Evolutionary conservation across 2,888 invertebrate genomes (phyloP).

Genomic region (Diaprepes abbreviatus): DNA sequence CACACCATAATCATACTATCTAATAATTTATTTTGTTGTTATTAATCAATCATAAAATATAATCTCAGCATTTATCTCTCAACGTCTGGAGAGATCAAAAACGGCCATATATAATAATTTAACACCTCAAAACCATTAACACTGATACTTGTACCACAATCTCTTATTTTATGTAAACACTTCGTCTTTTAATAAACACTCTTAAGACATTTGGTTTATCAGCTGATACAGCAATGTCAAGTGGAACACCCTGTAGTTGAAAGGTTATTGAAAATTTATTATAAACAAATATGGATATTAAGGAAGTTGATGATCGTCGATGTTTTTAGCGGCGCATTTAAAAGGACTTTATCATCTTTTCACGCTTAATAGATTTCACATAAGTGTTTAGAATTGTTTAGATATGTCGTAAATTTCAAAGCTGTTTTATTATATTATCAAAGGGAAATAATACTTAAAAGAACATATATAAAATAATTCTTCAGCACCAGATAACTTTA

Average conservation of each 20-base stretch:
- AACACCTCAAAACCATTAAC: neutral
- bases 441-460: too few species aligned
- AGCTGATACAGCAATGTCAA: constrained; percentile 7
- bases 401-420: neutral
- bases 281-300: constrained; percentile 30
- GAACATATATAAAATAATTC: too few species aligned
- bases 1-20: too few species aligned
- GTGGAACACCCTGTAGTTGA: constrained; percentile 22
- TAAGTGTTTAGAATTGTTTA: constrained; percentile 11
- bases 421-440: neutral
- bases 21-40: too few species aligned
- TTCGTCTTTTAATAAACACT: constrained; percentile 8
- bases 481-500: too few species aligned
- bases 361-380: neutral
- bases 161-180: constrained; percentile 11
- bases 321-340: constrained; percentile 25
- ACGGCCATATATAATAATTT: too few species aligned
- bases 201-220: constrained; percentile 11
- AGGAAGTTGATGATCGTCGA: constrained; percentile 10
- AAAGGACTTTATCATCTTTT: constrained; percentile 2
- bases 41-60: too few species aligned
- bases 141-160: neutral
- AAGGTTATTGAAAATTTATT: constrained; percentile 29
- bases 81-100: too few species aligned
- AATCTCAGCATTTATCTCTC: too few species aligned